Evolutionary conservation across 1,140 invertebrate species (phyloP), one percentile per base, ranked within the genome.

Genomic region (Atta colombica): DNA sequence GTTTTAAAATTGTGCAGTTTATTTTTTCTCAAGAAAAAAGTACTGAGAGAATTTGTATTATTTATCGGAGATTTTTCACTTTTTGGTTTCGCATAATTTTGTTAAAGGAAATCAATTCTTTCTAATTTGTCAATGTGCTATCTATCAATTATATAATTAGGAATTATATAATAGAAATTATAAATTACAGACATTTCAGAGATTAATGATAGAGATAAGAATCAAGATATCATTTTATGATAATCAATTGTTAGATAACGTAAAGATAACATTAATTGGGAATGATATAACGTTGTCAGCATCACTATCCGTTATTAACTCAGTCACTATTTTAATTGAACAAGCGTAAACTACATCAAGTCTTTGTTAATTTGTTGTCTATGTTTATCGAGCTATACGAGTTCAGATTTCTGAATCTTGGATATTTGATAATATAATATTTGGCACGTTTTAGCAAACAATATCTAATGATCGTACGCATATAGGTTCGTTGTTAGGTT

Each of bases 381-480:
- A 12, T 21, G 16, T 77, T 61, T 45, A 7, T 4, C 25, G 35
- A 77, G 21, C 45, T 35, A 53, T 35, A 53, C 10, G 39, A 66
- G 8, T 16, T 68, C 51, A 65, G 39, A 21, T 18, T 66, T 35
- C 1, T 55, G 31, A 31, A 68, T 21, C 12, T 58, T 58, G 18
- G 18, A 58, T 21, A 68, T 80, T 31, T 28, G 25, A 35, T 12
- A 4, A 49, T 25, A n/a, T 25, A 35, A 80, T 3, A 55, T 68
- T 60, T 7, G 53, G 10, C 14, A 12, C 7, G 31, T 31, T 60
- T 82, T 60, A 1, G 28, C 35, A 82, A 82, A 82, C 58, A 72
- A 72, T 31, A 10, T 51, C 39, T n/a, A 49, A 78, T 49, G 60
- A n/a, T 51, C 60, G 25, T 2, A 35, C 31, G 2, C 55, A 35